Evolutionary conservation across 1,140 invertebrate genomes (phyloP).

Genomic region (Drosophila nigromelanica): DNA sequence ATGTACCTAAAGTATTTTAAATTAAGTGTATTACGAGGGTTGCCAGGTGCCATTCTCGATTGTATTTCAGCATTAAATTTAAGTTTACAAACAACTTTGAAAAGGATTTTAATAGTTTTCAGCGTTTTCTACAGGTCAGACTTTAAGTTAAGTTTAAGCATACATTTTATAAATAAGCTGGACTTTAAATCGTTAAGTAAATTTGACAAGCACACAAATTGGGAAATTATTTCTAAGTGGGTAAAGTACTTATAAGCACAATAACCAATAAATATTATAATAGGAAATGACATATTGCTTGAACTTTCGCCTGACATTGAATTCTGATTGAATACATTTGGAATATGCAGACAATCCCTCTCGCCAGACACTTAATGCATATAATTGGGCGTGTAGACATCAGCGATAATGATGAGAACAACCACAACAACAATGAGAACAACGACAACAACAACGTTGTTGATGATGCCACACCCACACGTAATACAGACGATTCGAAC

Average conservation of each 20-base stretch:
- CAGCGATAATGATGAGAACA: conserved; percentile 13
- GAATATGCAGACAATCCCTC: conserved; percentile 23
- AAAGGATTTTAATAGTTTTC: no score
- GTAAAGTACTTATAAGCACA: no score
- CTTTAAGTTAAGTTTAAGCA: no score
- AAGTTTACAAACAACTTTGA: no score
- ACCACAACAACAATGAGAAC: conserved; percentile 8
- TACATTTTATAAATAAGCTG: no score
- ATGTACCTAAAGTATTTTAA: neutral
- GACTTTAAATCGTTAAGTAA: no score
- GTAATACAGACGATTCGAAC: conserved; percentile 16
- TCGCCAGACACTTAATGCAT: conserved; percentile 45
- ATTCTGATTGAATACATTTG: conserved; percentile 35
- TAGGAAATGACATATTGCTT: neutral
- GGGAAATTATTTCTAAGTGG: no score
- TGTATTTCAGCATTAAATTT: no score
- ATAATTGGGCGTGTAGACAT: conserved; percentile 49
- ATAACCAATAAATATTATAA: no score
- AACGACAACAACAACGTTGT: conserved; percentile 2
- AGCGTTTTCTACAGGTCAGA: no score
- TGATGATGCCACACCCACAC: conserved; percentile 31
- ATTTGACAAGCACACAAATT: no score
- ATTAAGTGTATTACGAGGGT: neutral
- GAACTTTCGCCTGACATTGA: conserved; percentile 52
- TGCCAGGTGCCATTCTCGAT: neutral